Base-by-base conservation (phyloP, 23 tunicate species). In the Phallusia fumigata region DNA sequence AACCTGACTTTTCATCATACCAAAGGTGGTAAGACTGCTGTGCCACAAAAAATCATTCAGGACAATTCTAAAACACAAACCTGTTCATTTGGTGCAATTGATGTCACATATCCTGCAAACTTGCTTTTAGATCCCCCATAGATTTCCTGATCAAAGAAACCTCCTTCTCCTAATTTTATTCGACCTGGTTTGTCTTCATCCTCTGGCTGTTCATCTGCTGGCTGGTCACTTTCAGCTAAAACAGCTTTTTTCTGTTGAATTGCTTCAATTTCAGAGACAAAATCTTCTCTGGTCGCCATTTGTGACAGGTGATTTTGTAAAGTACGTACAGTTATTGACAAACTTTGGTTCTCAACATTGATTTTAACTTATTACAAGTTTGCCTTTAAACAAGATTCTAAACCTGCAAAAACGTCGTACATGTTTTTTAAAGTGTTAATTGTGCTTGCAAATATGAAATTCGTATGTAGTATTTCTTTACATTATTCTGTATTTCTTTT, bases 71-170 rank as follows among this genome's bases (percentile, higher is more conserved):
- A n/a, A n/a, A n/a, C n/a, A 36, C 53, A 28, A 15, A 88, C 93
- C 84, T 87, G 91, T 73, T 93, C 98, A 84, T 92, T 92, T 28
- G 98, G 98, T 33, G 92, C 98, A 77, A 93, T 93, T 0, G 98
- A 88, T 30, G 98, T 93, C 30, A 88, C 98, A 84, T 93, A 93
- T 51, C 98, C 98, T 40, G 93, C 93, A 88, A 93, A 93, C 74
- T 93, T 93, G 83, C 93, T 88, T 65, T 93, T 85, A n/a, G 90
- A 75, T 11, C 98, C 98, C 0, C 98, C 98, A 88, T 93, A 93
- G 52, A 93, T 93, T 35, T 93, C 93, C 65, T 93, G 93, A 88
- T 93, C 98, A 80, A 87, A 92, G 84, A 86, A 87, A 13, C 98
- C 98, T 77, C 87, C 90, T 81, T 86, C 94, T 30, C 98, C 98